A percentile compares a stretch with the other conserved stretches of the same genome.
phyloP scores from a whole-genome alignment of 2,888 invertebrate genomes.

The Meliscaeva auricollis region DNA sequence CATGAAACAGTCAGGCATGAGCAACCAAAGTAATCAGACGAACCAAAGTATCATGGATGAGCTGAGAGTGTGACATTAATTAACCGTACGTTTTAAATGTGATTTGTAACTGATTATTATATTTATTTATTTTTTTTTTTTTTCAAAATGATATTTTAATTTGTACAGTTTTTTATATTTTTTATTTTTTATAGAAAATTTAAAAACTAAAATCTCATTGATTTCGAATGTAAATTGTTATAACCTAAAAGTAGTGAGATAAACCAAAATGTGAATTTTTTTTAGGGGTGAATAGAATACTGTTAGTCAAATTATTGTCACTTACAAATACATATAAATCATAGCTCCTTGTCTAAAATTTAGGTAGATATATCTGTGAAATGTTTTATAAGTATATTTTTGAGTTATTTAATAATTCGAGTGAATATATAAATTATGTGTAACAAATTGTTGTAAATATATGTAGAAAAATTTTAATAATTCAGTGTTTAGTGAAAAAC shows the following conservation, averaged over 20 bases:
- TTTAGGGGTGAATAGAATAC: conserved; percentile 56
- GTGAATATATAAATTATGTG: neutral
- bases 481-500: neutral
- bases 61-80: conserved; percentile 91
- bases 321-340: conserved; percentile 62
- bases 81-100: conserved; percentile 84
- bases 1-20: conserved; percentile 83
- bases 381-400: neutral
- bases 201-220: conserved; percentile 22
- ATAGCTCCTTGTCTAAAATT: conserved; percentile 31
- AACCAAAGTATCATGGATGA: conserved; percentile 89
- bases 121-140: neutral
- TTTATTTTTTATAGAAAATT: conserved; percentile 44
- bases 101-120: conserved; percentile 80
- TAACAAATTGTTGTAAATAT: neutral
- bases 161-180: conserved; percentile 36
- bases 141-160: conserved; percentile 47
- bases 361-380: conserved; percentile 23
- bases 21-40: conserved; percentile 82
- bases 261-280: conserved; percentile 37
- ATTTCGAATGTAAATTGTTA: conserved; percentile 65
- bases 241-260: conserved; percentile 42
- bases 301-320: conserved; percentile 74
- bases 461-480: neutral
- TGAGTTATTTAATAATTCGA: conserved; percentile 2